A percentile compares a stretch with the other conserved stretches of the same genome.
phyloP scores from a whole-genome alignment of 2,113 vertebrate genomes.

The Misgurnus anguillicaudatus region DNA sequence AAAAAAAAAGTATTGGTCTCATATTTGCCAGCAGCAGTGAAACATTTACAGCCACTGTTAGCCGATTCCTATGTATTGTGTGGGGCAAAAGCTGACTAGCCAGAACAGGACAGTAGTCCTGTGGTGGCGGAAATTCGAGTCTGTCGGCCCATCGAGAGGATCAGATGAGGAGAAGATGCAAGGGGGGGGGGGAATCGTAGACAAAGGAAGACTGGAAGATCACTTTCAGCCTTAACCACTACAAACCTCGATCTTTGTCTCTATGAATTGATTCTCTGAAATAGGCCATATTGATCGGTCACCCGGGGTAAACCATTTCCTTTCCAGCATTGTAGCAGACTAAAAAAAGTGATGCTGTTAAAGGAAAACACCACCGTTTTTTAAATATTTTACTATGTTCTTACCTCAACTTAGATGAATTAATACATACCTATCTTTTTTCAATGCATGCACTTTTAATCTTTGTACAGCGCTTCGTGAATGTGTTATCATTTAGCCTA shows the following conservation, averaged over 20 bases:
- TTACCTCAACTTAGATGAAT: too few species aligned
- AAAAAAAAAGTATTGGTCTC: background rate
- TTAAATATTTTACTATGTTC: too few species aligned
- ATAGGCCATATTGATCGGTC: background rate
- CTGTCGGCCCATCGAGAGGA: conserved; percentile 4
- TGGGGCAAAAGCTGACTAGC: conserved; percentile 20
- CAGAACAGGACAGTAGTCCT: conserved; percentile 23
- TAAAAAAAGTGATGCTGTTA: too few species aligned
- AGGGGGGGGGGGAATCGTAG: background rate
- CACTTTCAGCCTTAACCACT: conserved; percentile 8
- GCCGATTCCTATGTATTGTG: background rate
- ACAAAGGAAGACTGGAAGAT: conserved; percentile 23
- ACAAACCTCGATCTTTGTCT: background rate
- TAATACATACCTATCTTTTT: too few species aligned
- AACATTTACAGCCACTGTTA: conserved; percentile 15
- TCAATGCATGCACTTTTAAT: too few species aligned
- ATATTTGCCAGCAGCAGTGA: conserved; percentile 20
- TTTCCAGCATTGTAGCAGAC: background rate
- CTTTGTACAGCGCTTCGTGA: too few species aligned
- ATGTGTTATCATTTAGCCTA: too few species aligned
- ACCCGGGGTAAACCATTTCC: background rate
- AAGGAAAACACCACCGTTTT: too few species aligned
- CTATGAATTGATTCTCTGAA: background rate
- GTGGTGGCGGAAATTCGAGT: conserved; percentile 18
- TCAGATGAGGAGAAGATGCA: conserved; percentile 14